phyloP scores from a whole-genome alignment of 2,797 vertebrate species.

The Clarias platycephalus region DNA sequence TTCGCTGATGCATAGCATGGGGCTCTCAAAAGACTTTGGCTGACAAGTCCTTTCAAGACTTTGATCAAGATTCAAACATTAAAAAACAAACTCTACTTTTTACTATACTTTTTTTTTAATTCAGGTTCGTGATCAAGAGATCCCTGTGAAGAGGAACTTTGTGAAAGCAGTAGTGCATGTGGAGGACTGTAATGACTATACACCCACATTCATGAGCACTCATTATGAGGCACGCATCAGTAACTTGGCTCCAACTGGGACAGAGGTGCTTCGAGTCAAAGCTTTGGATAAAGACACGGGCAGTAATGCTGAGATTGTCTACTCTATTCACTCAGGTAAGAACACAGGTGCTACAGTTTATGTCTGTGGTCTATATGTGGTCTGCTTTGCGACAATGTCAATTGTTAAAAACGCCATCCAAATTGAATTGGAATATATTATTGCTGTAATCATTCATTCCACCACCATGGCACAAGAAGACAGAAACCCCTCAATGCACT shows the following conservation, averaged over 20 bases:
- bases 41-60: neutral
- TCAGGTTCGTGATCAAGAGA: constrained; percentile 94
- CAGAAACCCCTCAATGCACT: neutral
- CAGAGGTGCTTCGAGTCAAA: constrained; percentile 84
- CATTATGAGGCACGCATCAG: constrained; percentile 79
- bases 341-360: neutral
- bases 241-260: constrained; percentile 72
- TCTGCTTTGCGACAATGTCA: too few relatives aligned
- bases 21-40: neutral
- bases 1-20: neutral
- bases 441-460: neutral
- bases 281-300: constrained; percentile 88
- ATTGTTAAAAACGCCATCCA: too few relatives aligned
- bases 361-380: neutral
- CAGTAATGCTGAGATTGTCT: constrained; percentile 85
- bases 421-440: neutral
- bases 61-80: neutral
- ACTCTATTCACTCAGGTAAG: constrained; percentile 88
- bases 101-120: constrained; percentile 24
- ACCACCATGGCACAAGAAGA: neutral
- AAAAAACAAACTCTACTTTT: neutral
- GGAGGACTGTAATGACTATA: constrained; percentile 87
- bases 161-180: constrained; percentile 82
- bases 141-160: constrained; percentile 92
- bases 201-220: constrained; percentile 82